A percentile compares a stretch with the other conserved stretches of the same genome.
Evolutionary conservation across 2,888 invertebrate species (phyloP).

Genomic region (Halictus quadricinctus): DNA sequence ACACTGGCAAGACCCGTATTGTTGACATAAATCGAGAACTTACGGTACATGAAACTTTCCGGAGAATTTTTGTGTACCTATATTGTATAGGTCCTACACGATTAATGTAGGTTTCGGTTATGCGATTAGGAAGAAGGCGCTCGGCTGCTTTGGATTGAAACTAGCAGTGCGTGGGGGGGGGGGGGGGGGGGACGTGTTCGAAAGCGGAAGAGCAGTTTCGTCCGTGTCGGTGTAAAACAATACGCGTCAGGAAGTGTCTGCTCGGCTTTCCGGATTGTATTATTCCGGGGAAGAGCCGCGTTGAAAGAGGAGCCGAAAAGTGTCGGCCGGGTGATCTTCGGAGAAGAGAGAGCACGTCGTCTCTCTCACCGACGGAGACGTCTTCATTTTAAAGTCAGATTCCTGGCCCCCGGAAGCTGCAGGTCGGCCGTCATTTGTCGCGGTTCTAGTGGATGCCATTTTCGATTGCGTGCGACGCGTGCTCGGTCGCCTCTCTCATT

Average conservation of each 20-base stretch:
- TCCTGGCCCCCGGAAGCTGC: slow-evolving; percentile 31
- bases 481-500: neutral
- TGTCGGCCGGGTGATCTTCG: slow-evolving; percentile 18
- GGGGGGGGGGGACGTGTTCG: neutral
- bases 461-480: neutral
- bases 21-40: too few relatives aligned
- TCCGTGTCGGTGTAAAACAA: slow-evolving; percentile 42
- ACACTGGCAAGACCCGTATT: too few relatives aligned
- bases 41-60: too few relatives aligned
- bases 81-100: neutral
- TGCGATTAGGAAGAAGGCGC: neutral
- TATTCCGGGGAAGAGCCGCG: slow-evolving; percentile 30
- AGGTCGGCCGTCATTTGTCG: slow-evolving; percentile 28
- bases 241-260: slow-evolving; percentile 38
- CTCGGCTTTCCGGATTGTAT: slow-evolving; percentile 30
- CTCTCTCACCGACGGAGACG: slow-evolving; percentile 7
- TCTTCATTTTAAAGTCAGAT: slow-evolving; percentile 61
- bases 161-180: neutral
- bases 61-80: too few relatives aligned
- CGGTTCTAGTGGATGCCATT: slow-evolving; percentile 1
- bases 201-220: slow-evolving; percentile 7
- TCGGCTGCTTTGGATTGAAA: neutral
- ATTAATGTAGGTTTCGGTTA: neutral
- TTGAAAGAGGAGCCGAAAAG: slow-evolving; percentile 35
- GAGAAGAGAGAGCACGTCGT: neutral